Conservation (phyloP, 1,140 invertebrate genomes). For the Drosophila kohkoa region DNA sequence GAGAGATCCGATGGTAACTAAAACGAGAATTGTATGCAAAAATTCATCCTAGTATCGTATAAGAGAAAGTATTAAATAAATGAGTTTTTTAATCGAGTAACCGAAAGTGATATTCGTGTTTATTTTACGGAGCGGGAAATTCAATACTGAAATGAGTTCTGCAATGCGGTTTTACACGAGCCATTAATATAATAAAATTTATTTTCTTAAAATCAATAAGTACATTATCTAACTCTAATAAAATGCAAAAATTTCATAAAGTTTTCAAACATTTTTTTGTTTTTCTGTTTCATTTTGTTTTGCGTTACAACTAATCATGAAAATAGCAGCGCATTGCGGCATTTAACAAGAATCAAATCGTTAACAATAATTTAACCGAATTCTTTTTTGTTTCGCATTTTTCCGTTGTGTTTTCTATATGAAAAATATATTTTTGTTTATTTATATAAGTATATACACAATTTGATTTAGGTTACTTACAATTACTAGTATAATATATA, state of each 20-base stretch:
- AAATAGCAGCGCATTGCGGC: conserved; percentile 40
- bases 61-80: conserved; percentile 57
- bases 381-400: not conserved
- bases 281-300: too few relatives aligned
- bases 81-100: conserved; percentile 10
- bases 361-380: conserved; percentile 45
- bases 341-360: conserved; percentile 62
- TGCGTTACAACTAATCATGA: conserved; percentile 40
- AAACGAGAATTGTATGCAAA: conserved; percentile 23
- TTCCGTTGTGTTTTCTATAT: not conserved
- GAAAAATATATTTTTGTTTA: conserved; percentile 12
- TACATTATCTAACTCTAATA: conserved; percentile 64
- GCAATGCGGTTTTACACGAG: not conserved
- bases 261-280: conserved; percentile 40
- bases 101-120: not conserved
- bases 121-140: not conserved
- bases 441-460: conserved; percentile 7
- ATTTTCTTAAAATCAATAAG: conserved; percentile 61
- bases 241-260: conserved; percentile 62
- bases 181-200: conserved; percentile 42
- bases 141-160: not conserved
- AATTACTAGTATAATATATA: not conserved
- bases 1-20: too few relatives aligned
- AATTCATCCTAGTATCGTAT: conserved; percentile 37
- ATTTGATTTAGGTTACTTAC: conserved; percentile 11